phyloP scores from a whole-genome alignment of 2,113 vertebrate genomes.

The Uria aalge region DNA sequence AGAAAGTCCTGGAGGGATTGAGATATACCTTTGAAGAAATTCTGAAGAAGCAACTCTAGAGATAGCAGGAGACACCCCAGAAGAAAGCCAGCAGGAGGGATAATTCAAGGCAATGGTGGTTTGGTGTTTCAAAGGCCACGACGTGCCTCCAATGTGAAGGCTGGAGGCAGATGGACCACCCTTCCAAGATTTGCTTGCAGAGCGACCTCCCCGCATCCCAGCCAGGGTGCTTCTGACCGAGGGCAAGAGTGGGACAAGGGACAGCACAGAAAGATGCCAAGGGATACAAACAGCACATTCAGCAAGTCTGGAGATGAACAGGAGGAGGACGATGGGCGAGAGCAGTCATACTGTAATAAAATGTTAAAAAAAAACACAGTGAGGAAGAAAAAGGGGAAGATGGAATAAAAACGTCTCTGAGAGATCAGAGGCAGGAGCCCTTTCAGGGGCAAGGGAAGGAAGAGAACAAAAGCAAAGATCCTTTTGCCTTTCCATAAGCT shows the following conservation, averaged over 20 bases:
- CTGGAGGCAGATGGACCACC: too few relatives aligned
- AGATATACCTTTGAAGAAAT: background rate
- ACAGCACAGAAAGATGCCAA: background rate
- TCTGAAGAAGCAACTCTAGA: background rate
- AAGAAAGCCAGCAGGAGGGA: background rate
- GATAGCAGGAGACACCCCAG: background rate
- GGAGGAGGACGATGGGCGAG: background rate
- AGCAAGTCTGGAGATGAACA: background rate
- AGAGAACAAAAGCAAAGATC: background rate
- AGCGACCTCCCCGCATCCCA: background rate
- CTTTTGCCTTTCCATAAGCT: background rate
- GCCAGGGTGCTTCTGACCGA: rapidly evolving
- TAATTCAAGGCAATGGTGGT: rapidly evolving
- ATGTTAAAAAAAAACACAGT: background rate
- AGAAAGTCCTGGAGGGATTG: background rate
- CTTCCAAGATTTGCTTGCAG: background rate
- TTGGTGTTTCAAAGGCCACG: background rate
- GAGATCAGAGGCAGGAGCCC: background rate
- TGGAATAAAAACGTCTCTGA: background rate
- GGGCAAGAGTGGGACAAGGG: background rate
- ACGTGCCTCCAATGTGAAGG: rapidly evolving
- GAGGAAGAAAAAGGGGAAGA: background rate
- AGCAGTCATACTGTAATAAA: background rate
- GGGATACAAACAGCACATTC: background rate
- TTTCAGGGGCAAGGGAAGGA: background rate